Evolutionary conservation across 1,140 invertebrate species (phyloP), one percentile per base, ranked within the genome.

Genomic region (Fopius arisanus): DNA sequence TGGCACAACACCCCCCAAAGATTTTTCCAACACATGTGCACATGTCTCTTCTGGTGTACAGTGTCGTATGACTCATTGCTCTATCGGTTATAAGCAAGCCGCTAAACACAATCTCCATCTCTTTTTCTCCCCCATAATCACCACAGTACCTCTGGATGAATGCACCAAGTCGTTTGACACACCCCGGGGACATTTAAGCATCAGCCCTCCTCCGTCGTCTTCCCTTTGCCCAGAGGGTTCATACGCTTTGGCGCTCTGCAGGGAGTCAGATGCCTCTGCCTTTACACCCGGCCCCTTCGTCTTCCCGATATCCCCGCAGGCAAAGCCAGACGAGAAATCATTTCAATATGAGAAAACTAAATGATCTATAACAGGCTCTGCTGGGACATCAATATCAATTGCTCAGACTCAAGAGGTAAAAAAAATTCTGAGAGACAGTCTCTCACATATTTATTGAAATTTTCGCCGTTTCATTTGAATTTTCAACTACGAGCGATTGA

Each of bases 261-360:
- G 72, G 69, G 76, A 72, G 77, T 73, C 78, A 78, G 78, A 76
- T 78, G 78, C 63, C 72, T 59, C 66, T 72, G 74, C 78, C n/a
- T 51, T 21, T 51, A 51, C 43, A 51, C 43, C 43, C 7, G 19
- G 16, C 10, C 12, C 2, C 14, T 23, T 29, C 67, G 6, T 37
- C 37, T 59, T n/a, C 33, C 51, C 21, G 65, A 40, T 14, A 19
- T 28, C 54, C 40, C 59, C 10, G 51, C 41, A 29, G 40, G 70
- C 31, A 31, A 63, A 37, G 12, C 51, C 21, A 70, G 33, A 16
- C 14, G 19, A 16, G 65, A 67, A 26, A 72, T 51, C 66, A 14
- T 37, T 67, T 16, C 40, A 72, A 48, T 67, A 51, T 43, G 62
- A 54, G 70, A 72, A 68, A 72, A 43, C 70, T 66, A 26, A 65